Evolutionary conservation across 2,113 vertebrate species (phyloP).

Genomic region (Cynoglossus semilaevis): DNA sequence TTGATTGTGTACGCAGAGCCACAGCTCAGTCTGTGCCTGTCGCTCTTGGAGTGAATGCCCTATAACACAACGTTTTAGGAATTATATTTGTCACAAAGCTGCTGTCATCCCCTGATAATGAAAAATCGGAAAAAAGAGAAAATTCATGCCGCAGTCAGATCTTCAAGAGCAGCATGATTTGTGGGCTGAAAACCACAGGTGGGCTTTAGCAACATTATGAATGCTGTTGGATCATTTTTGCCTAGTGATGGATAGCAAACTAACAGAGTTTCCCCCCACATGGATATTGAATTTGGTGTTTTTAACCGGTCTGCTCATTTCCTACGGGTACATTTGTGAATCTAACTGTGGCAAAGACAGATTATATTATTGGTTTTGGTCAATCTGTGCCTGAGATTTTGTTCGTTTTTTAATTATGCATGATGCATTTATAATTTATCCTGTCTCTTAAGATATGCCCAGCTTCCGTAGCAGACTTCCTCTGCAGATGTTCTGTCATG

Average conservation of each 20-base stretch:
- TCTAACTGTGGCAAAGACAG: background rate
- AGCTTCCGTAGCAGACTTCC: constrained; percentile 22
- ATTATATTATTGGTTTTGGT: constrained; percentile 2
- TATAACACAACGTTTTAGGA: constrained; percentile 25
- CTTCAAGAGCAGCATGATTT: constrained; percentile 63
- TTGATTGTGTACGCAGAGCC: too few relatives aligned
- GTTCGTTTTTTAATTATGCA: constrained; percentile 23
- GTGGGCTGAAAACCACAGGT: constrained; percentile 56
- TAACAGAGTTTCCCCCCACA: constrained; percentile 33
- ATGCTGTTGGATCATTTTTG: constrained; percentile 56
- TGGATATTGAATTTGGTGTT: constrained; percentile 16
- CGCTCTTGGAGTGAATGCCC: too few relatives aligned
- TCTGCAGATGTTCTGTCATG: constrained; percentile 24
- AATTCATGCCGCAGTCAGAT: constrained; percentile 53
- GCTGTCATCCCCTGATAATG: constrained; percentile 54
- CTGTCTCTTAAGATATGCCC: constrained; percentile 17
- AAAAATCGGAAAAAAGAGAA: constrained; percentile 64
- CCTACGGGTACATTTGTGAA: constrained; percentile 5
- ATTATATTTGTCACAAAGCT: constrained; percentile 60
- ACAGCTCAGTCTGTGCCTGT: too few relatives aligned
- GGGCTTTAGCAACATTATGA: constrained; percentile 57
- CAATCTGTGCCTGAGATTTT: constrained; percentile 27
- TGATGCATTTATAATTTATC: constrained; percentile 34
- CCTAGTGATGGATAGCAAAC: constrained; percentile 69
- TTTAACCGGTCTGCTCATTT: constrained; percentile 31